Evolutionary conservation across 2,113 vertebrate genomes (phyloP), one percentile per base, ranked within the genome.

Genomic region (Ceyx cyanopectus): DNA sequence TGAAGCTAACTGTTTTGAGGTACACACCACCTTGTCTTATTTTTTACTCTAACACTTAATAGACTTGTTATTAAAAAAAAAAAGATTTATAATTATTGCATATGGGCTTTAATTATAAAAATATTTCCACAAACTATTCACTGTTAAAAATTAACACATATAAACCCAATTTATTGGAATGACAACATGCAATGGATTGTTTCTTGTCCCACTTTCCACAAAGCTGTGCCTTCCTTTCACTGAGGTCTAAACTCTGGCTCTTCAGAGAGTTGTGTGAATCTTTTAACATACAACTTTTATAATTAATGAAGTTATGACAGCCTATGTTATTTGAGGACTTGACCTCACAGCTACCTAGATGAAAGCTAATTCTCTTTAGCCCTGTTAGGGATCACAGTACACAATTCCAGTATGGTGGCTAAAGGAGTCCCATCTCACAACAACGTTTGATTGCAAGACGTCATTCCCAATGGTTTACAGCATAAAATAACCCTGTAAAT

Each of bases 401-500:
- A 70, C 7, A 3, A 32, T 14, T 85, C 40, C 41, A 46, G 3
- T 32, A 21, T 20, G 19, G 11, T 24, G 18, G 24, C 19, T 62
- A 27, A 81, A 50, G 22, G 17, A 87, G 7, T 5, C 17, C 16
- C 7, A 58, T 18, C 48, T 56, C 67, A 46, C 21, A 54, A n/a
- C 22, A 58, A 26, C 8, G 29, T n/a, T 40, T 77, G 24, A 57
- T 11, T 57, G 40, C 5, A 7, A 73, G 26, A 81, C 26, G 18
- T 67, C 21, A 56, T 24, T 67, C 53, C 32, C 32, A 67, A 14
- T 46, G 10, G 72, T 14, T 77, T 37, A 58, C 48, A 74, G 27
- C 30, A 51, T 16, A 20, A 51, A 57, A 65, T 30, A 24, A 22
- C 5, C 1, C 4, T 6, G 0, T 17, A 53, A 68, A 14, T 20